Conservation (phyloP, 2,797 vertebrate species). For the Parauchenoglanis ngamensis region DNA sequence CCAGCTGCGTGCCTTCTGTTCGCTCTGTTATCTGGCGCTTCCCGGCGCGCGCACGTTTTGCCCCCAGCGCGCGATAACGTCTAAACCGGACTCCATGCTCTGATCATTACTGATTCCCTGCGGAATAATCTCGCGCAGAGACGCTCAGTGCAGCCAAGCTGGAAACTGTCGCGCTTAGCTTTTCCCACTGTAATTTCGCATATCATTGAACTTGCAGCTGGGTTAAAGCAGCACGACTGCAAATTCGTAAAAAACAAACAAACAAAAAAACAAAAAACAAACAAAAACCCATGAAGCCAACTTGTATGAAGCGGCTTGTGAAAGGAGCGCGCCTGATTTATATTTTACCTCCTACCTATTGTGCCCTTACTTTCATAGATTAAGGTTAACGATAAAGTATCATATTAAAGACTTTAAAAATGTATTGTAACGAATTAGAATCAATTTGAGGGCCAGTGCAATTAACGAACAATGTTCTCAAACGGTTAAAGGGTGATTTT, state of each 20-base stretch:
- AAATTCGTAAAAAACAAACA: neutral
- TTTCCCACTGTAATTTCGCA: conserved; percentile 40
- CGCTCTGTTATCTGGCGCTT: conserved; percentile 30
- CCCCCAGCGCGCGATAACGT: conserved; percentile 65
- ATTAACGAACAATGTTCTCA: neutral
- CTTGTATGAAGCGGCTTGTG: neutral
- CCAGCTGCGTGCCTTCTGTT: conserved; percentile 45
- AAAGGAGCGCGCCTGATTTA: neutral
- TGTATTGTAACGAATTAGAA: too few species aligned
- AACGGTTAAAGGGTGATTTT: neutral
- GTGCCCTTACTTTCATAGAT: neutral
- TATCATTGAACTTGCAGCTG: conserved; percentile 31
- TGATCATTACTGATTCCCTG: conserved; percentile 70
- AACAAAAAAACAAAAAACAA: neutral
- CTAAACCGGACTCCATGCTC: conserved; percentile 65
- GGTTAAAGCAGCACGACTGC: conserved; percentile 6
- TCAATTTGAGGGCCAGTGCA: neutral
- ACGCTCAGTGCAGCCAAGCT: conserved; percentile 60
- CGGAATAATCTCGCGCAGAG: conserved; percentile 58
- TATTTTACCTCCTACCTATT: neutral
- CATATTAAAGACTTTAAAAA: neutral
- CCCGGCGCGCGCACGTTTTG: conserved; percentile 46
- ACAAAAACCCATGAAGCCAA: neutral
- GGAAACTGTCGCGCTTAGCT: conserved; percentile 50
- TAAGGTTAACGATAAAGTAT: neutral